Evolutionary conservation across 1,140 invertebrate species (phyloP), one percentile per base, ranked within the genome.

Genomic region (Zaprionus capensis): DNA sequence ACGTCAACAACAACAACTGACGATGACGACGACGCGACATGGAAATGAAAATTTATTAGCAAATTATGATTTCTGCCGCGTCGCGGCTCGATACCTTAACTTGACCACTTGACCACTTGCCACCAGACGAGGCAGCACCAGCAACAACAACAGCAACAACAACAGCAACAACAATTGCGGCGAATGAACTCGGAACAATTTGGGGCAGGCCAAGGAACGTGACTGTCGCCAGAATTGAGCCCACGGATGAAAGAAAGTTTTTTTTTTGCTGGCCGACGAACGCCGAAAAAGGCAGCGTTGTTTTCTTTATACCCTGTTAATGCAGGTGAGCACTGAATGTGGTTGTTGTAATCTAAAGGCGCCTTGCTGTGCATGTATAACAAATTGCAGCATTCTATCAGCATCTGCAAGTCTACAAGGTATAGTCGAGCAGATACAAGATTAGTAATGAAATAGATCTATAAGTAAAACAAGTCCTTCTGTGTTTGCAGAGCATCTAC

Each of bases 21-120:
- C 24, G 51, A 34, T 22, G 59, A 65, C 41, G 34, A 41, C 75
- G 55, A 75, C 55, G 65, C 76, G 69, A 75, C 83, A 88, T 80
- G 81, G 75, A 84, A 88, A 81, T 88, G 81, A 65, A 87, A 87
- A 87, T 87, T 88, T 88, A 87, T 87, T 87, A 84, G 84, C 81
- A 78, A 87, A 88, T 87, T 87, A 87, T 87, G 84, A 88, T 87
- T 87, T 83, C 84, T 75, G 46, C 46, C 46, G 46, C 46, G 46
- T 51, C 46, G n/a, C 55, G 44, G 57, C 67, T 58, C 71, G 67
- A 61, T 66, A 63, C 49, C 74, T 62, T 65, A 57, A 63, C 80
- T 70, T 75, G 80, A 76, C 63, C 64, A 53, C 58, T 63, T 57
- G 65, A 67, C 57, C 69, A 51, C 51, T 61, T 56, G 64, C 75